phyloP scores from a whole-genome alignment of 2,113 vertebrate species.

The Nothobranchius kuhntae region DNA sequence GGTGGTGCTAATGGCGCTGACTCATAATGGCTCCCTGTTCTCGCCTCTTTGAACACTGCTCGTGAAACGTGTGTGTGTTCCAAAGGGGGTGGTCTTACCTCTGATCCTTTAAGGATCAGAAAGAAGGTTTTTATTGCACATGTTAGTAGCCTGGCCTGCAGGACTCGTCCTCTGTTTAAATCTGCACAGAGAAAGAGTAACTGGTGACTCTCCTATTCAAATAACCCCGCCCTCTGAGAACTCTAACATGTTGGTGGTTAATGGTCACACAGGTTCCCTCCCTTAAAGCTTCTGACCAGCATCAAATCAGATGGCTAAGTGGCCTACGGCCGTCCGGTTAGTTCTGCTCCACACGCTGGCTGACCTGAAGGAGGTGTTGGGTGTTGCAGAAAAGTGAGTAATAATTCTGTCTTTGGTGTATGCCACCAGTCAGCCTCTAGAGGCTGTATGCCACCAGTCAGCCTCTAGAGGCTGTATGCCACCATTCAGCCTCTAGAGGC shows the following conservation, averaged over 20 bases:
- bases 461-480: no score
- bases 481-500: no score
- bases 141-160: no score
- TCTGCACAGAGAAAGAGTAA: no score
- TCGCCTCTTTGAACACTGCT: slow-evolving; percentile 60
- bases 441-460: no score
- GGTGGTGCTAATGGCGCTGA: slow-evolving; percentile 55
- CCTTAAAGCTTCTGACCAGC: slow-evolving; percentile 54
- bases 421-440: no score
- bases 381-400: no score
- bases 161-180: no score
- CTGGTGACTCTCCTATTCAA: no score
- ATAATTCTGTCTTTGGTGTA: no score
- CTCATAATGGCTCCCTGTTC: slow-evolving; percentile 68
- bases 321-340: neutral
- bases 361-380: neutral
- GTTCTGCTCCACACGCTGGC: neutral
- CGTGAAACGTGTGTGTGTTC: slow-evolving; percentile 65
- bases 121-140: neutral
- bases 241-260: slow-evolving; percentile 18
- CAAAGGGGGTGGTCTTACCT: slow-evolving; percentile 57
- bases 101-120: slow-evolving; percentile 45
- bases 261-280: slow-evolving; percentile 41
- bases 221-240: no score
- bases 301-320: slow-evolving; percentile 54